Conservation (phyloP, 1,140 invertebrate genomes). For the Acyrthosiphon pisum region DNA sequence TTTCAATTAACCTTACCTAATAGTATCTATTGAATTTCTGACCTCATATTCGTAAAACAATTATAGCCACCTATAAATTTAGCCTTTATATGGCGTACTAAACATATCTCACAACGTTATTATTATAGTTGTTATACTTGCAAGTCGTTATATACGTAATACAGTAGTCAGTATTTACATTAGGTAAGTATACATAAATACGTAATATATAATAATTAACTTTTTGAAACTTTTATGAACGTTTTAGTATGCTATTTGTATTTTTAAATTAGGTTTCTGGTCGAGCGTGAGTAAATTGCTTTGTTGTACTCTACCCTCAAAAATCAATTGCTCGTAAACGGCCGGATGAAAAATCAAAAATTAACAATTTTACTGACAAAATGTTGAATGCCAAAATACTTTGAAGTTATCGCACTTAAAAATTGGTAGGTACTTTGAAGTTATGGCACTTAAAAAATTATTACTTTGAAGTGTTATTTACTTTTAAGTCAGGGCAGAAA, state of each 20-base stretch:
- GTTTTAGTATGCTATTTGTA: not conserved
- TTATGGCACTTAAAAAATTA: no score
- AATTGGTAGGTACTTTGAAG: no score
- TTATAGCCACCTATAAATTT: not conserved
- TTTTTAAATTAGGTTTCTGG: not conserved
- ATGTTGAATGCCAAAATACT: not conserved
- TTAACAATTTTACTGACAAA: no score
- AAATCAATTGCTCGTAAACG: not conserved
- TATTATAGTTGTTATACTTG: not conserved
- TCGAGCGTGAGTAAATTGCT: not conserved
- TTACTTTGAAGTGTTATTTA: not conserved
- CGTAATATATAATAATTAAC: not conserved
- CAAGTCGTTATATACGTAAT: not conserved
- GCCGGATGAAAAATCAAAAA: no score
- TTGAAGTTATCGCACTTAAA: no score
- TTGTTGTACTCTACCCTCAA: not conserved
- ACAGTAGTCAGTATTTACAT: not conserved
- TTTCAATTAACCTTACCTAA: not conserved
- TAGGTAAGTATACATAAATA: no score
- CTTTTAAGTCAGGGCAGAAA: not conserved
- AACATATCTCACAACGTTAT: not conserved
- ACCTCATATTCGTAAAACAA: not conserved
- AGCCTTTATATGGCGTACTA: not conserved
- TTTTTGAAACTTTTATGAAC: not conserved
- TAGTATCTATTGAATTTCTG: not conserved